Evolutionary conservation across 1,140 invertebrate genomes (phyloP), one percentile per base, ranked within the genome.

Genomic region (Listronotus oregonensis): DNA sequence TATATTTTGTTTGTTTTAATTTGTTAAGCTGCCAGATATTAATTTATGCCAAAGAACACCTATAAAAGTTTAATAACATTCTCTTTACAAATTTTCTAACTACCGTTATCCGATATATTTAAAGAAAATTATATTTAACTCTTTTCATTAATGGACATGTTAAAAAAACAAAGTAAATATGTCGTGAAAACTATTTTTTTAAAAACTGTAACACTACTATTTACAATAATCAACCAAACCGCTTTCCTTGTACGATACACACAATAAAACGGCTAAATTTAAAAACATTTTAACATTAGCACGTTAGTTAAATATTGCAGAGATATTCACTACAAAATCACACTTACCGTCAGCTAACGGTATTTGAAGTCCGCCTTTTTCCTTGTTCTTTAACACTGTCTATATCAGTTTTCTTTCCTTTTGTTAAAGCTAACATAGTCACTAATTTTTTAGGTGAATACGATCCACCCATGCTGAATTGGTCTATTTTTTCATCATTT

Each of bases 361-460:
- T 59, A 31, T 61, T 70, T 39, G 51, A 56, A 47, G 65, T 70
- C 44, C 70, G 70, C 47, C 67, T 68, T 58, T 69, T 72, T 12
- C 71, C 67, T 37, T 78, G 75, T 66, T 79, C 77, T 71, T 82
- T 82, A 14, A 82, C 81, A 70, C 78, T 73, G 49, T 80, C 81
- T 15, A 79, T 75, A 44, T 80, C 80, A 62, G 80, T 77, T 68
- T 83, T 81, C 55, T 81, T 81, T 40, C 86, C 85, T 73, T 88
- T 88, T 34, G 86, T 86, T 69, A 87, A 86, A 10, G 90, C 90
- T 50, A 91, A 75, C 84, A 91, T 87, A 32, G 89, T 91, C 39
- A 91, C 89, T 73, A 91, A 82, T 71, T 89, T 89, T 74, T 91
- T 91, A 65, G 90, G 89, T 40, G 89, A 91, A 71, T 90, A 91